Conservation (phyloP, 2,113 vertebrate genomes). For the Serinus canaria region DNA sequence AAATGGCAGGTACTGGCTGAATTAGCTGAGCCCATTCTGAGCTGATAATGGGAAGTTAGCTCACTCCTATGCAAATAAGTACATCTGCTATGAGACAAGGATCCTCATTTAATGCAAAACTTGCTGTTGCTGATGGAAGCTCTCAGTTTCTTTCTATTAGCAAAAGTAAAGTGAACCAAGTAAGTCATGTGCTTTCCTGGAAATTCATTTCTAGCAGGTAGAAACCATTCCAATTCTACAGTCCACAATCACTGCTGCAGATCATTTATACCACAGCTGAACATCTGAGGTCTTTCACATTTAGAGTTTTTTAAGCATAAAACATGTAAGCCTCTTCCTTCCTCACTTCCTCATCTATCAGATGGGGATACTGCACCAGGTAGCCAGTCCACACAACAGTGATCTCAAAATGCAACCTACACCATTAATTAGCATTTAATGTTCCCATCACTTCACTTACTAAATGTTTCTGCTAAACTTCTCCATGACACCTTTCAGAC, state of each 20-base stretch:
- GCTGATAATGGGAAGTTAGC: neutral
- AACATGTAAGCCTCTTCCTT: neutral
- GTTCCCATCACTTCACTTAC: neutral
- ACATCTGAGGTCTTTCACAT: neutral
- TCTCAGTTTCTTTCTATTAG: constrained; percentile 45
- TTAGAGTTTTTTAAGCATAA: neutral
- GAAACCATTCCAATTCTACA: neutral
- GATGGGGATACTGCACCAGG: neutral
- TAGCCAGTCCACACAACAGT: neutral
- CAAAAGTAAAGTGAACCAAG: constrained; percentile 10
- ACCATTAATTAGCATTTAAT: neutral
- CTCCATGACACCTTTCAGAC: neutral
- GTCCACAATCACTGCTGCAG: neutral
- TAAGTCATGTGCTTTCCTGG: constrained; percentile 52
- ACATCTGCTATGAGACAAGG: neutral
- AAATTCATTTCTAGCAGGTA: constrained; percentile 1
- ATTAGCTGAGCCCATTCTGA: neutral
- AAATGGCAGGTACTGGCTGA: neutral
- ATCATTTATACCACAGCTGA: neutral
- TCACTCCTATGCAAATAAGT: constrained; percentile 38
- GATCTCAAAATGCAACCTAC: neutral
- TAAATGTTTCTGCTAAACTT: neutral
- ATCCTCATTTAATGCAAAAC: constrained; percentile 45
- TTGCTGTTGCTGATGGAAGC: neutral
- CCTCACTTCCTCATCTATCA: neutral